Percentiles rank a stretch among this genome's conserved stretches.
Evolutionary conservation across 2,888 invertebrate genomes (phyloP).

Genomic region (Andrena minutula): DNA sequence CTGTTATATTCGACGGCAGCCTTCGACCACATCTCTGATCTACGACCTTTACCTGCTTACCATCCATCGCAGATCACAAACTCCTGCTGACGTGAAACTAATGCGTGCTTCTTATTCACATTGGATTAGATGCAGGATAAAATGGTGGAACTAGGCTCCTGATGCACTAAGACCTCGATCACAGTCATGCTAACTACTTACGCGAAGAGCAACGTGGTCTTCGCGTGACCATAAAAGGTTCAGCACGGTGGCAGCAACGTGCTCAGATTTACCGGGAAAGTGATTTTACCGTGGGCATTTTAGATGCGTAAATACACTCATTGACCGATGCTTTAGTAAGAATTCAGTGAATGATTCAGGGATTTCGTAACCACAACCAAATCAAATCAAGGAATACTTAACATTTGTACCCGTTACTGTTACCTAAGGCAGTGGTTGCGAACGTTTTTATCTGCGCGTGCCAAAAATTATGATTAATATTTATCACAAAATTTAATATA

Average conservation of each 20-base stretch:
- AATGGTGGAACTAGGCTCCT: slow-evolving; percentile 1
- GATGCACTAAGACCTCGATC: not conserved
- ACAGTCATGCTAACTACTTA: not conserved
- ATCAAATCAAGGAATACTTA: not conserved
- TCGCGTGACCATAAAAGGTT: slow-evolving; percentile 6
- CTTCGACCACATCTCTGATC: slow-evolving; percentile 45
- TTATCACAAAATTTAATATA: too few relatives aligned
- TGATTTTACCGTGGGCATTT: slow-evolving; percentile 31
- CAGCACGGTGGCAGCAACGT: not conserved
- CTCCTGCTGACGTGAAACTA: slow-evolving; percentile 19
- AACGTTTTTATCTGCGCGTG: not conserved
- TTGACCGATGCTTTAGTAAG: not conserved
- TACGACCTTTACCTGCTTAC: slow-evolving; percentile 54
- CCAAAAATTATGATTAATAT: too few relatives aligned
- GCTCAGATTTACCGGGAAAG: slow-evolving; percentile 17
- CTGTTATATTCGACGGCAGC: slow-evolving; percentile 14
- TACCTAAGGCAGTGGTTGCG: not conserved
- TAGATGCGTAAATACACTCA: slow-evolving; percentile 2
- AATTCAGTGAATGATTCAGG: not conserved
- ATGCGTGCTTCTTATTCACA: slow-evolving; percentile 11
- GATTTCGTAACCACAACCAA: not conserved
- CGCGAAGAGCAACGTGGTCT: not conserved
- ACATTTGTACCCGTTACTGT: not conserved
- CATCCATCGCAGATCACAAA: slow-evolving; percentile 28
- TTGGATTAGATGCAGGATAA: slow-evolving; percentile 24